Base-by-base conservation (phyloP, 2,888 invertebrate species). In the Lepidonotus clava region DNA sequence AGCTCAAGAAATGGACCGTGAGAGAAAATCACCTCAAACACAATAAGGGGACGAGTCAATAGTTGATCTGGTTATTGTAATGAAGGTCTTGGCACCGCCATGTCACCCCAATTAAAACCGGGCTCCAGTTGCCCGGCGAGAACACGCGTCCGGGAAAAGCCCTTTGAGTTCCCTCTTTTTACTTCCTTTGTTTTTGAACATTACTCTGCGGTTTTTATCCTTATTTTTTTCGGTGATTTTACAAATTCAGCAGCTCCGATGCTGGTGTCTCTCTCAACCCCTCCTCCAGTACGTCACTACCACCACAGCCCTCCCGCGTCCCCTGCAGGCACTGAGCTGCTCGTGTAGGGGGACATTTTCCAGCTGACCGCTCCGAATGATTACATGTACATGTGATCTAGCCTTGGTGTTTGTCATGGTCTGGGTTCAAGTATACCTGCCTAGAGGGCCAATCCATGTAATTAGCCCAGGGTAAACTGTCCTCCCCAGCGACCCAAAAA, bases 41-140 rank as follows among this genome's bases (percentile, higher is more conserved):
- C 61, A 61, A 61, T 61, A 61, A 61, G 61, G 61, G 24, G n/a
- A n/a, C n/a, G 61, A 61, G 61, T 61, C 61, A 61, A 61, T 61
- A 61, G 61, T 24, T 61, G 61, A 61, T 61, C 61, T 61, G 61
- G 61, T 61, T 61, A 61, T 61, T 61, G 61, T 61, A 61, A 61
- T 61, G 61, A 61, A 61, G 61, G 61, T 61, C n/a, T 1, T 61
- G 61, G 4, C 61, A n/a, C 61, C 46, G 21, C 28, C 21, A 24
- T 61, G 28, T 61, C 61, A 61, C 61, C 61, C 61, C 61, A 61
- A 61, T 61, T 61, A 61, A 61, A 61, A 61, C 61, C 5, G 1
- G n/a, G 28, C 61, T 61, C 61, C 61, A n/a, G 61, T 61, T 18
- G 21, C 61, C 61, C 28, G 24, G 61, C 61, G 1, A 24, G 11